Base-by-base conservation (phyloP, 2,113 vertebrate genomes). In the Halichoerus grypus region DNA sequence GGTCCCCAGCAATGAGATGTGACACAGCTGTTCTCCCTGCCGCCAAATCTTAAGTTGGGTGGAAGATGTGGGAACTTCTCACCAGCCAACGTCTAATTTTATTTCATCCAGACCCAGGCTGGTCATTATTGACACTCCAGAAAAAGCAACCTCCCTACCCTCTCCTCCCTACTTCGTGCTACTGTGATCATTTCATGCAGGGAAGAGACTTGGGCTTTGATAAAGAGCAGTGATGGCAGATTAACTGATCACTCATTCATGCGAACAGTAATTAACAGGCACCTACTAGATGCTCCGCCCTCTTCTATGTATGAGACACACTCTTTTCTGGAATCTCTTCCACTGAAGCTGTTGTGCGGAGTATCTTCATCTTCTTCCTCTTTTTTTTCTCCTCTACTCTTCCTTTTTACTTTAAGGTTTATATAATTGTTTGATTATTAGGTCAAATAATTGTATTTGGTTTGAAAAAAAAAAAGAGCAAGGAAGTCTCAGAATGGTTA, bases 361-460 rank as follows among this genome's bases (percentile, higher is more conserved):
- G 1, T 61, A 21, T 53, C 28, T 86, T 65, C 51, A 16, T 72
- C 84, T 42, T 79, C 33, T 53, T 69, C 39, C 3, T 33, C 26
- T 46, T 61, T 59, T 53, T 36, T 33, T 93, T 51, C 36, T 51
- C 15, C 46, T 77, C 11, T 65, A 7, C 14, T 31, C 36, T 83
- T 21, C 21, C 36, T 71, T 81, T 13, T 53, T 39, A 36, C 7
- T 49, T 77, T 67, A 86, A 76, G 53, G 16, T 93, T 67, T 84
- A 59, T 79, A 36, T 12, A 63, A 55, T 42, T 88, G 13, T n/a
- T 61, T 51, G 51, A 36, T 71, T 72, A 24, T 90, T 80, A 59
- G 15, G 53, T 84, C 81, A 49, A 83, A 87, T 79, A 16, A 79
- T 67, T 88, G 4, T 22, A 87, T 84, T 93, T 88, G 46, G 31